Evolutionary conservation across 2,113 vertebrate genomes (phyloP).

Genomic region (Cepphus grylle): DNA sequence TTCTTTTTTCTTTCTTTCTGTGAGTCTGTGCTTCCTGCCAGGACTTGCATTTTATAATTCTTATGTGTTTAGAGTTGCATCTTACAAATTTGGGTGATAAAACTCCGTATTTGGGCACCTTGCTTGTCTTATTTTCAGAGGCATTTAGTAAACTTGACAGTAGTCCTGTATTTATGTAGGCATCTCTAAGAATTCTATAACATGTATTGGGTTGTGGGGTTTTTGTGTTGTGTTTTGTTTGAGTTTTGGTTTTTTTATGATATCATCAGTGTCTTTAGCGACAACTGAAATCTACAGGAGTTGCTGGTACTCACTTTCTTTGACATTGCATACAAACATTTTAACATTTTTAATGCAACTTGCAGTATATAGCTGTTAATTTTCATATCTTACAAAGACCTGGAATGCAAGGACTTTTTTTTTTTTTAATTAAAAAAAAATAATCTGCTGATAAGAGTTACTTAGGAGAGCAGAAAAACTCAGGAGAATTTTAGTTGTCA

Average conservation of each 20-base stretch:
- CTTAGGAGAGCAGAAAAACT: not conserved
- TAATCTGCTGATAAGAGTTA: not conserved
- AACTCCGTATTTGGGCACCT: not conserved
- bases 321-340: not conserved
- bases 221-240: not conserved
- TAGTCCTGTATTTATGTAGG: not conserved
- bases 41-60: not conserved
- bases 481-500: not conserved
- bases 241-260: not conserved
- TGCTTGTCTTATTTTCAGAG: not conserved
- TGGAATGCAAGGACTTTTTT: not conserved
- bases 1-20: not conserved
- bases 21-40: not conserved
- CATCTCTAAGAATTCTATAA: not conserved
- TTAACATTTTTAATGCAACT: not conserved
- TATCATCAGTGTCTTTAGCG: not conserved
- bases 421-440: not conserved
- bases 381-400: not conserved
- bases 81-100: not conserved
- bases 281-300: not conserved
- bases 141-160: not conserved
- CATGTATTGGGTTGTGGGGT: accelerated
- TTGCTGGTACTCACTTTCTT: not conserved
- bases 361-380: not conserved
- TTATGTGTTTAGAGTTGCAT: not conserved